phyloP scores from a whole-genome alignment of 1,140 invertebrate genomes.

The Onthophagus taurus region DNA sequence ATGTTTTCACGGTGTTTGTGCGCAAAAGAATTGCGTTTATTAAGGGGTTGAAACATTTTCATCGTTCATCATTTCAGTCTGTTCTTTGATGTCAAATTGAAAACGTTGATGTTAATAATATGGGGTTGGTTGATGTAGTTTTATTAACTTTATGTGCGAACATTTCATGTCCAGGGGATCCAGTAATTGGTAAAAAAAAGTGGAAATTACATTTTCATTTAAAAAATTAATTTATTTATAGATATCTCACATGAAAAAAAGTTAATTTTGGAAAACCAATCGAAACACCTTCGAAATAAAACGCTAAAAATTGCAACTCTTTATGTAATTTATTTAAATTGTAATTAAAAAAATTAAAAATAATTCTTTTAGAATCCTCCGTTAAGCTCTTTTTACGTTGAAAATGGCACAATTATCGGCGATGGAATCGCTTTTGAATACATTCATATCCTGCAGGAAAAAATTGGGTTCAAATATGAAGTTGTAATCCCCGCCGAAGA shows the following conservation, averaged over 20 bases:
- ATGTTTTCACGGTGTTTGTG: no score
- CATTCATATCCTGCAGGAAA: conserved; percentile 54
- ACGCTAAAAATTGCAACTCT: conserved; percentile 12
- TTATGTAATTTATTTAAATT: conserved; percentile 3
- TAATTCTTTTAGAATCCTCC: conserved; percentile 14
- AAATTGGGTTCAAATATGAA: conserved; percentile 63
- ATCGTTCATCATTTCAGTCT: no score
- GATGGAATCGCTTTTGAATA: conserved; percentile 62
- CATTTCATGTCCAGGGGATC: background rate
- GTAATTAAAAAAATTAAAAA: background rate
- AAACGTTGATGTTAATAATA: background rate
- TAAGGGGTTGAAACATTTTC: no score
- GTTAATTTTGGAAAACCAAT: background rate
- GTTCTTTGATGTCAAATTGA: no score
- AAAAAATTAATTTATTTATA: background rate
- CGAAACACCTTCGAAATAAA: background rate
- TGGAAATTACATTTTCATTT: background rate
- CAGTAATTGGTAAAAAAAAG: background rate
- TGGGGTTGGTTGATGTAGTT: conserved; percentile 1
- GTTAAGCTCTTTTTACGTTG: conserved; percentile 37
- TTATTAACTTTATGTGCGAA: conserved; percentile 2
- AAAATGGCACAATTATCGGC: conserved; percentile 48
- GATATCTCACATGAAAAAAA: background rate
- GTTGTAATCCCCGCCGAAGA: conserved; percentile 51
- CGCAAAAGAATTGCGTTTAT: no score